A percentile compares a stretch with the other conserved stretches of the same genome.
Conservation (phyloP, 2,113 vertebrate genomes). For the Takifugu flavidus region DNA sequence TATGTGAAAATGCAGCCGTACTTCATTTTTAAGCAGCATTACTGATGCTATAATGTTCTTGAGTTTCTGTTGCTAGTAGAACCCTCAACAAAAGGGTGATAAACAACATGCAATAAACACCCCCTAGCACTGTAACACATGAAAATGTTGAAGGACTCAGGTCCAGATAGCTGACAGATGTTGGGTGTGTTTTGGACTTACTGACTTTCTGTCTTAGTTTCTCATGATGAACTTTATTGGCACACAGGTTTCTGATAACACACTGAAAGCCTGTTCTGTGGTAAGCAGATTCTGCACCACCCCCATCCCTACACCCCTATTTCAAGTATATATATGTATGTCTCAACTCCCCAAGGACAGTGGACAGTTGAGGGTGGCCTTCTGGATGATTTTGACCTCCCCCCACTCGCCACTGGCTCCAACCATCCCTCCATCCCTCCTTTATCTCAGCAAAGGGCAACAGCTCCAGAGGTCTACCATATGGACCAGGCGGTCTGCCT, state of each 20-base stretch:
- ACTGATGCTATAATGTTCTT: not conserved
- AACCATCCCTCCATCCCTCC: constrained; percentile 34
- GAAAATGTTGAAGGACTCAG: too few species aligned
- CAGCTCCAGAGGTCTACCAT: constrained; percentile 71
- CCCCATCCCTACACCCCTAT: constrained; percentile 12
- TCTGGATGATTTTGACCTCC: constrained; percentile 67
- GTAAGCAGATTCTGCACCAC: too few species aligned
- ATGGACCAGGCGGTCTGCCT: constrained; percentile 64
- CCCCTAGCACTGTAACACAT: too few species aligned
- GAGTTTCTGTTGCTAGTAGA: too few species aligned
- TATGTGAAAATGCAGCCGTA: not conserved
- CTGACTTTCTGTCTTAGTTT: too few species aligned
- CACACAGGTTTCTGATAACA: too few species aligned
- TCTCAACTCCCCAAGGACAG: constrained; percentile 69
- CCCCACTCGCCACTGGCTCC: constrained; percentile 45
- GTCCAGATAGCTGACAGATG: too few species aligned
- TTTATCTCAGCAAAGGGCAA: constrained; percentile 52
- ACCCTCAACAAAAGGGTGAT: too few species aligned
- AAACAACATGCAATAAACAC: not conserved
- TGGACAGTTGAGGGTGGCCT: constrained; percentile 70
- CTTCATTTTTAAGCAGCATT: not conserved
- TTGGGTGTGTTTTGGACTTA: too few species aligned
- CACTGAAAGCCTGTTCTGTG: too few species aligned
- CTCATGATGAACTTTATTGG: too few species aligned
- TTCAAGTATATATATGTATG: constrained; percentile 64